phyloP scores from a whole-genome alignment of 1,140 invertebrate species.

The Nomia melanderi region DNA sequence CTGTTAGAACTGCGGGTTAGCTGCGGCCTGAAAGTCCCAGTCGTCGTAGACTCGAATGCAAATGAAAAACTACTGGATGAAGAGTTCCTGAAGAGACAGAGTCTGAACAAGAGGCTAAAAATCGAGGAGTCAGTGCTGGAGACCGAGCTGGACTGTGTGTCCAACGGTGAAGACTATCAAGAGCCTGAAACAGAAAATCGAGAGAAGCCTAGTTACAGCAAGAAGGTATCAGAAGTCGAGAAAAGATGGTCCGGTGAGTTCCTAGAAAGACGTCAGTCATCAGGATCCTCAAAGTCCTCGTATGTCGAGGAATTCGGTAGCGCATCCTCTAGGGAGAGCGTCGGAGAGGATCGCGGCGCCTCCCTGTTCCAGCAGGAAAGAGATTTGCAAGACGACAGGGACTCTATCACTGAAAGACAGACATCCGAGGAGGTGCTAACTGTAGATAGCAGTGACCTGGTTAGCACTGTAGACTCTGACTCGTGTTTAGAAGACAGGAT shows the following conservation, averaged over 20 bases:
- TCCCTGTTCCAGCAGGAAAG: neutral
- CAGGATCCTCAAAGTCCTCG: conserved; percentile 74
- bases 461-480: conserved; percentile 73
- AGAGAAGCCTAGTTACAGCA: conserved; percentile 65
- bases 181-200: neutral
- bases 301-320: conserved; percentile 76
- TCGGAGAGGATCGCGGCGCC: conserved; percentile 52
- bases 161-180: conserved; percentile 50
- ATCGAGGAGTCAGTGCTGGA: conserved; percentile 68
- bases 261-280: conserved; percentile 69
- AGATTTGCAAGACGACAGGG: neutral
- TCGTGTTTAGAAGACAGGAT: conserved; percentile 74
- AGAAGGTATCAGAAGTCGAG: conserved; percentile 73
- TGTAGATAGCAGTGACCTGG: conserved; percentile 55
- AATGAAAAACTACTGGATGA: conserved; percentile 63
- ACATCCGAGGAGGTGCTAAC: conserved; percentile 42
- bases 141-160: conserved; percentile 56
- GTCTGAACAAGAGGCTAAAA: conserved; percentile 66
- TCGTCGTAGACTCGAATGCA: conserved; percentile 48
- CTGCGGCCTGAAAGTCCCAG: conserved; percentile 40
- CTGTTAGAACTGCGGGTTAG: conserved; percentile 22
- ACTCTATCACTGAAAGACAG: conserved; percentile 4
- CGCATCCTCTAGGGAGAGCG: conserved; percentile 70
- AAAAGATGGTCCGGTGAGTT: conserved; percentile 76
- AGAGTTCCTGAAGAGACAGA: conserved; percentile 69